Evolutionary conservation across 2,888 invertebrate species (phyloP).

Genomic region (Andrena trimmerana): DNA sequence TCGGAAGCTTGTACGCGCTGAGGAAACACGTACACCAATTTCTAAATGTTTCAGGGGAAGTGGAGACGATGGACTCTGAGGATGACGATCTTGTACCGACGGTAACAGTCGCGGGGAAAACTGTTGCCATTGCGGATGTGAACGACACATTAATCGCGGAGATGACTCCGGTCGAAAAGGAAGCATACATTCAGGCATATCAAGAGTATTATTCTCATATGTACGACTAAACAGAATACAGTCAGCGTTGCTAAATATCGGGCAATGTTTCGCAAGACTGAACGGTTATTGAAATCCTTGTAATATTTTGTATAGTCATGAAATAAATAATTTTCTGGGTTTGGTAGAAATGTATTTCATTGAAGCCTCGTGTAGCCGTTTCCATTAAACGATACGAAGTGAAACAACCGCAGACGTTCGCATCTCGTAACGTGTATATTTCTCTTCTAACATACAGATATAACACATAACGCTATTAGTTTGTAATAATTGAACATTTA

Average conservation of each 20-base stretch:
- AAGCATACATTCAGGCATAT: slow-evolving; percentile 96
- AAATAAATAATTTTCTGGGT: slow-evolving; percentile 72
- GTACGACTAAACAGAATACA: slow-evolving; percentile 88
- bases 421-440: slow-evolving; percentile 52
- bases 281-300: slow-evolving; percentile 59
- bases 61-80: slow-evolving; percentile 91
- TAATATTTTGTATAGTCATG: slow-evolving; percentile 80
- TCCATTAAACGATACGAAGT: slow-evolving; percentile 4
- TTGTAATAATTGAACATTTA: slow-evolving; percentile 67
- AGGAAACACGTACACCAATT: neutral
- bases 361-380: slow-evolving; percentile 1
- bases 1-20: neutral
- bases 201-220: slow-evolving; percentile 97
- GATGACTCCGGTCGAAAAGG: slow-evolving; percentile 97
- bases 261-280: slow-evolving; percentile 63
- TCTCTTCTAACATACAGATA: slow-evolving; percentile 78
- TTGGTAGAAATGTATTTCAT: slow-evolving; percentile 40
- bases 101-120: slow-evolving; percentile 92
- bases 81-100: slow-evolving; percentile 93
- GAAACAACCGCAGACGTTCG: slow-evolving; percentile 17
- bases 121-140: slow-evolving; percentile 93
- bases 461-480: slow-evolving; percentile 78
- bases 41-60: slow-evolving; percentile 86
- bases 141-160: slow-evolving; percentile 94
- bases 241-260: slow-evolving; percentile 44